Evolutionary conservation across 2,797 vertebrate species (phyloP), one percentile per base, ranked within the genome.

Genomic region (Alcedo atthis): DNA sequence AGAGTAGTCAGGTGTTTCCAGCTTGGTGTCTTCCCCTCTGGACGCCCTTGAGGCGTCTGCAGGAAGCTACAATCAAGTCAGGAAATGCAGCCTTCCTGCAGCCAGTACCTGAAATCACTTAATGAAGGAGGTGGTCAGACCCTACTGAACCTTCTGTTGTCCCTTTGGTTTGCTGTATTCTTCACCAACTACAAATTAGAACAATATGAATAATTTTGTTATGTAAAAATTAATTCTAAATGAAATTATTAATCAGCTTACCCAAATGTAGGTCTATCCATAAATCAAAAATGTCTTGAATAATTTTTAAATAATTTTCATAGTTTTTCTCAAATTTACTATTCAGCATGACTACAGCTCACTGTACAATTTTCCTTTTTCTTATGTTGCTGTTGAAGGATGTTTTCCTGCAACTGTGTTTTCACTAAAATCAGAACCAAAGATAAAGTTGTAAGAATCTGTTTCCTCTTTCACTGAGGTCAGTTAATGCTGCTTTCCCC

Each of bases 1-100:
- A 61, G 86, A 93, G 49, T 68, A 87, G 90, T 82, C 90, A 90
- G 88, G 86, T 95, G 75, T 78, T 95, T 90, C 83, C 75, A 90
- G 53, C 81, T 67, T 63, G 30, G 42, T 94, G 24, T 90, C 88
- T 95, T 93, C 79, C 64, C 78, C 73, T 95, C 90, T 87, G 45
- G 76, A 77, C 77, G 58, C 79, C 93, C 79, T 90, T 0, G 1
- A 84, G 94, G 68, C 0, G 0, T 89, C 78, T 87, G 46, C 71
- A 61, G 91, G 86, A 88, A 92, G 26, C 77, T 62, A 13, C 32
- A 24, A 21, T 77, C 4, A 26, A 63, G 40, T 57, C 75, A 77
- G 94, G 88, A 95, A 85, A 51, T n/a, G 61, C 84, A 61, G 12
- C 2, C 10, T 82, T 94, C 53, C 78, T 90, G 53, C 48, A 49